Conservation (phyloP, 2,888 invertebrate species). For the Quadroppia sp. region DNA sequence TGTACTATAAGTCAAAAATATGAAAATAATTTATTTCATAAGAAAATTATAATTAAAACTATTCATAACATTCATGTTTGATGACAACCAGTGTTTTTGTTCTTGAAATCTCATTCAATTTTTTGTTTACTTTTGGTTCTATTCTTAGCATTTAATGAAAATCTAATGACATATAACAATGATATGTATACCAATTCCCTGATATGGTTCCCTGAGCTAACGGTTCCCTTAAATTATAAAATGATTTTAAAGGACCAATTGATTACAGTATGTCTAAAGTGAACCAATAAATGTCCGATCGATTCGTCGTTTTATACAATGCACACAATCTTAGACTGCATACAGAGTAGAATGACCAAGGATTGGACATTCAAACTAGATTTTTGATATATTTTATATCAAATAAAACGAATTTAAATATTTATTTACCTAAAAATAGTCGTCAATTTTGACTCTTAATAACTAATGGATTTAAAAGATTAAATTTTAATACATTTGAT, state of each 20-base stretch:
- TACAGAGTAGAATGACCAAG: too few species aligned
- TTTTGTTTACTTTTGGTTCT: neutral
- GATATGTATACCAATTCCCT: neutral
- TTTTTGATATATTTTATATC: too few species aligned
- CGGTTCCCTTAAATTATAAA: neutral
- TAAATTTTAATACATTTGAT: too few species aligned
- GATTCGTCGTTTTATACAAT: neutral
- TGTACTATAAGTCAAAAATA: neutral
- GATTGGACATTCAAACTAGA: too few species aligned
- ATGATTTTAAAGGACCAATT: neutral
- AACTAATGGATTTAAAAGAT: too few species aligned
- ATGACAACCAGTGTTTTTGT: too few species aligned
- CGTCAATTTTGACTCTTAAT: too few species aligned
- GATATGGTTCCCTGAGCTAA: neutral
- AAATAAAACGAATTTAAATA: too few species aligned
- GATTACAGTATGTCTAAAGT: neutral
- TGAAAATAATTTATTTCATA: neutral
- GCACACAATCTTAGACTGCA: too few species aligned
- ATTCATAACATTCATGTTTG: too few species aligned
- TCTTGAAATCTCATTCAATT: neutral
- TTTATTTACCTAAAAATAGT: too few species aligned
- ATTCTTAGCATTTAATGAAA: slow-evolving; percentile 4
- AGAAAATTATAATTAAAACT: neutral
- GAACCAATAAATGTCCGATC: neutral
- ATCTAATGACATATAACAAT: neutral